A percentile compares a stretch with the other conserved stretches of the same genome.
Evolutionary conservation across 2,888 invertebrate species (phyloP).

Genomic region (Lasioglossum morio): DNA sequence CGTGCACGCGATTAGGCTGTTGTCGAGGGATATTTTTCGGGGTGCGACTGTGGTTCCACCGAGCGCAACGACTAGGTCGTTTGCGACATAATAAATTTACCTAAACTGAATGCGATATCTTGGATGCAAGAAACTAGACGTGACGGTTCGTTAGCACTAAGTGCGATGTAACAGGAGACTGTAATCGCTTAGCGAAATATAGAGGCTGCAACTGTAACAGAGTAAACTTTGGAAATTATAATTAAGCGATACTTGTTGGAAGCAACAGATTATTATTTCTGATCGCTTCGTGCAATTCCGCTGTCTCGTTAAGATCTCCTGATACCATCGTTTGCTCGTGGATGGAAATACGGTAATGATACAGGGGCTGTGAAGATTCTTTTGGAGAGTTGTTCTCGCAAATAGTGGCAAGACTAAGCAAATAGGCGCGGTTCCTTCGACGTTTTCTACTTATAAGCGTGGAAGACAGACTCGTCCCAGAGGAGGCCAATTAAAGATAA

Average conservation of each 20-base stretch:
- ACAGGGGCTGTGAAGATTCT: neutral
- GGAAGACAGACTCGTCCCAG: neutral
- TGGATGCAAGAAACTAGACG: neutral
- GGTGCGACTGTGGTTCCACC: neutral
- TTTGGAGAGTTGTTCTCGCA: neutral
- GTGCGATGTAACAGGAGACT: neutral
- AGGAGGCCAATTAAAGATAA: conserved; percentile 20
- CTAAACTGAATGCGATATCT: neutral
- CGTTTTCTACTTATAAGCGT: neutral
- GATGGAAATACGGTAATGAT: neutral
- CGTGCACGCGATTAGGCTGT: neutral
- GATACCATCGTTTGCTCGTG: neutral
- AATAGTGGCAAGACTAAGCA: neutral
- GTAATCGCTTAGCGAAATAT: neutral
- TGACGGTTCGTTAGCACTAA: neutral
- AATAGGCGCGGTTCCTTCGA: neutral
- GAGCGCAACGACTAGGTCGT: neutral
- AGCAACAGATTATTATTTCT: neutral
- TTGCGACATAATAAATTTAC: neutral
- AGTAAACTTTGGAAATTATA: neutral
- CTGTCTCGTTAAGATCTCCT: neutral
- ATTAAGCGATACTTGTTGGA: neutral
- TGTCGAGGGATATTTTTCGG: neutral
- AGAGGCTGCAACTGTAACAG: neutral
- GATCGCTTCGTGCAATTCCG: neutral